Conservation (phyloP, 2,113 vertebrate genomes). For the Ariopsis seemanni region DNA sequence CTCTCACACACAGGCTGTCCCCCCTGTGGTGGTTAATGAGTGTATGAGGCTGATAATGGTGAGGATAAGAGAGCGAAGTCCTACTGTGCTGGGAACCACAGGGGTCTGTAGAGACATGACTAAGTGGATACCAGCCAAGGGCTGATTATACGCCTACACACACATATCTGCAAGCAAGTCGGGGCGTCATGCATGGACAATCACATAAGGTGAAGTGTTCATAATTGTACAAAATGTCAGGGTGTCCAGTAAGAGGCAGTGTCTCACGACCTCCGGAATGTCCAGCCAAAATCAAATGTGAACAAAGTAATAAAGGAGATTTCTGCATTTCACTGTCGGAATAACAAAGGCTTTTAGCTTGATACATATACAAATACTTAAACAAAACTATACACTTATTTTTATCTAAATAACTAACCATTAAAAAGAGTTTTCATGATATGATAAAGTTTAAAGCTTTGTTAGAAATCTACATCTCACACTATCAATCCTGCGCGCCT, state of each 20-base stretch:
- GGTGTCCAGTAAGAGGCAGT: not conserved
- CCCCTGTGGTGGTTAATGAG: conserved; percentile 56
- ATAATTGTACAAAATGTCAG: not conserved
- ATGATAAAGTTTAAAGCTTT: not conserved
- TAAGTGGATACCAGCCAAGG: conserved; percentile 18
- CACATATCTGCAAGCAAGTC: not conserved
- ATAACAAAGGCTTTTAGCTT: not conserved
- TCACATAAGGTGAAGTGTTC: not conserved
- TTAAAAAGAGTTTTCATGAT: not conserved
- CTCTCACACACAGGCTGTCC: conserved; percentile 26
- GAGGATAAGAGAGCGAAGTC: conserved; percentile 50
- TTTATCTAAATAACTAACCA: not conserved
- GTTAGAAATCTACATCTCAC: no score
- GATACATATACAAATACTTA: no score
- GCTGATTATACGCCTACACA: conserved; percentile 5
- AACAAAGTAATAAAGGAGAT: not conserved
- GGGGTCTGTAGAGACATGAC: conserved; percentile 25
- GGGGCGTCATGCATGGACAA: not conserved
- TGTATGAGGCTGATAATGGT: conserved; percentile 55
- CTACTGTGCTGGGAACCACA: conserved; percentile 26
- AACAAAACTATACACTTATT: no score
- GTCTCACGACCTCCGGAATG: no score
- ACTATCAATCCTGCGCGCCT: no score
- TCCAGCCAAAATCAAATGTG: not conserved
- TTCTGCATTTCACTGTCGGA: not conserved